Percentiles rank a stretch among this genome's conserved stretches.
Evolutionary conservation across 2,113 vertebrate species (phyloP).

Genomic region (Solea senegalensis): DNA sequence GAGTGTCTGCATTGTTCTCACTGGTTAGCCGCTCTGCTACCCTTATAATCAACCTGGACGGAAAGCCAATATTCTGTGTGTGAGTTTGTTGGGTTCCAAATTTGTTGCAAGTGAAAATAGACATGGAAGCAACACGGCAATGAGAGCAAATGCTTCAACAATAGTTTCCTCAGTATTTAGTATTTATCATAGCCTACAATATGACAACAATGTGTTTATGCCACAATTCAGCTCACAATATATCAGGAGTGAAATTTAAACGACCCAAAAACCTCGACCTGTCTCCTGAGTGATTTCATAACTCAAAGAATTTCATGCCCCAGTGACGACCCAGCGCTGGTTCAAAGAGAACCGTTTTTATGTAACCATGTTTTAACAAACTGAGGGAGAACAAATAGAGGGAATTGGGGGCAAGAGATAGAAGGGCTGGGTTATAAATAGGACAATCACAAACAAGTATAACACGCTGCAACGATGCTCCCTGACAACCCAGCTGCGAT

Average conservation of each 20-base stretch:
- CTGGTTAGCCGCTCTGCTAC: background rate
- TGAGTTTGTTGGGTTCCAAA: too few species aligned
- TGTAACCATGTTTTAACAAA: constrained; percentile 62
- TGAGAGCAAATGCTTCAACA: background rate
- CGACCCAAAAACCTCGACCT: constrained; percentile 30
- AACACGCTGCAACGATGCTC: constrained; percentile 56
- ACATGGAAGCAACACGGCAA: background rate
- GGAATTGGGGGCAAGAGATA: constrained; percentile 61
- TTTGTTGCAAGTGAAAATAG: background rate
- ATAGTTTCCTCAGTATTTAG: background rate
- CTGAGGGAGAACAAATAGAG: constrained; percentile 48
- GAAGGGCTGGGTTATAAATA: constrained; percentile 74
- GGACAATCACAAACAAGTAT: constrained; percentile 66
- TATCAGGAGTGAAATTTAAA: constrained; percentile 28
- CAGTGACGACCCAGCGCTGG: constrained; percentile 14
- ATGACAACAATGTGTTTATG: background rate
- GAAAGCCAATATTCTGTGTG: too few species aligned
- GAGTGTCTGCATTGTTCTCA: background rate
- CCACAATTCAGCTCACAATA: constrained; percentile 43
- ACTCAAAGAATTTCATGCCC: constrained; percentile 29
- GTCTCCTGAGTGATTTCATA: constrained; percentile 58
- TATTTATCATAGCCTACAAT: background rate
- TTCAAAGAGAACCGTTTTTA: constrained; percentile 45
- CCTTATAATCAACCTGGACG: background rate
- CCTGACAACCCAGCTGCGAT: constrained; percentile 73